A percentile compares a stretch with the other conserved stretches of the same genome.
These are phyloP conservation scores for Tipula lateralis DNA, from an alignment of 2,888 invertebrate species.

Conservation along the genomic window DNA sequence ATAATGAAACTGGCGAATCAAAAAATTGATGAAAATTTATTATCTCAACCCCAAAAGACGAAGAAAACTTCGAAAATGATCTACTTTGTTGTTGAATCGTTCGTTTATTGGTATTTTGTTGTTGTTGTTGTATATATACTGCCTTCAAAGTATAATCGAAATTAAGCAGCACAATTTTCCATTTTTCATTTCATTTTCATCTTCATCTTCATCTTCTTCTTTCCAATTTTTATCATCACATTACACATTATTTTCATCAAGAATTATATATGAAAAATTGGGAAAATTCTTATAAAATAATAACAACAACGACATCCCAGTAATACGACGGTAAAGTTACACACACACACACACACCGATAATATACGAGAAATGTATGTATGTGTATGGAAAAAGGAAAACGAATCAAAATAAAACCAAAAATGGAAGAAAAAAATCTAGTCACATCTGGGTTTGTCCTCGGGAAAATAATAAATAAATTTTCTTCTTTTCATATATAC, in stretches of 20 bases:
- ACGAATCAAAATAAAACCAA: not conserved
- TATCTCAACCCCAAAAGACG: not conserved
- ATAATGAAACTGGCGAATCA: not conserved
- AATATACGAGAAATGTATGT: not conserved
- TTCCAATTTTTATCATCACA: not conserved
- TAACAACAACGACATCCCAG: not conserved
- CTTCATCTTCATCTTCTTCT: not conserved
- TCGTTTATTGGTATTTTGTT: too few relatives aligned
- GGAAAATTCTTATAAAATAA: conserved; percentile 21
- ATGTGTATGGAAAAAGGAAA: not conserved
- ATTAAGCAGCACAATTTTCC: conserved; percentile 7
- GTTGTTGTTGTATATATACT: too few relatives aligned
- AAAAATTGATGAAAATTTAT: not conserved
- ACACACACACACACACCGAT: not conserved
- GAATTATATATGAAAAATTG: not conserved
- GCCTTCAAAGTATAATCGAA: not conserved
- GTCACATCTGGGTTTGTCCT: conserved; percentile 29
- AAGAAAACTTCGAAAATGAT: not conserved
- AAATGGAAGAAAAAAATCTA: not conserved
- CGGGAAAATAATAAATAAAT: conserved; percentile 12
- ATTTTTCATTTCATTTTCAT: not conserved
- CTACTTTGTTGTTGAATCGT: not conserved
- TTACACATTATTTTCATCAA: conserved; percentile 11
- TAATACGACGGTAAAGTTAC: not conserved
- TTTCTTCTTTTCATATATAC: not conserved